These are phyloP conservation scores for Solea senegalensis DNA, from an alignment of 2,113 vertebrate genomes.

Conservation along the genomic window DNA sequence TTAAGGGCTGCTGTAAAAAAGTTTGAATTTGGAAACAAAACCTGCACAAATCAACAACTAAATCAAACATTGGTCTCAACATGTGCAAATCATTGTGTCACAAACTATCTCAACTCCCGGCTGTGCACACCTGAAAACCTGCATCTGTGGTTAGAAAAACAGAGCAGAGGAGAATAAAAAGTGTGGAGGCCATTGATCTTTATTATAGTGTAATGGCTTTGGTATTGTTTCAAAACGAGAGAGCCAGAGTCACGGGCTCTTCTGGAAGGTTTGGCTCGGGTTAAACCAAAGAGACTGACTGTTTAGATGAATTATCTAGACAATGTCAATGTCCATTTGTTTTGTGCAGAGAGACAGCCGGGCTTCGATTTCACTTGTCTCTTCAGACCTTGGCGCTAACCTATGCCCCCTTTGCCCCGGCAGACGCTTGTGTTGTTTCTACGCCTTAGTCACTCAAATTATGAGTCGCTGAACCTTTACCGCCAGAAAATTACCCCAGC, in stretches of 20 bases:
- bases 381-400: conserved; percentile 74
- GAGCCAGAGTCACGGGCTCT: conserved; percentile 54
- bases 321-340: conserved; percentile 81
- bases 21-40: conserved; percentile 23
- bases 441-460: conserved; percentile 82
- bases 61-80: conserved; percentile 51
- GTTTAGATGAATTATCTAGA: conserved; percentile 83
- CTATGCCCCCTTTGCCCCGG: conserved; percentile 66
- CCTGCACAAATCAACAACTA: conserved; percentile 47
- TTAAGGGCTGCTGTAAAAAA: conserved; percentile 21
- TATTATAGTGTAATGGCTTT: conserved; percentile 68
- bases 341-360: conserved; percentile 65
- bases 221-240: conserved; percentile 65
- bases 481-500: conserved; percentile 82
- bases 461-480: conserved; percentile 83
- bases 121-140: conserved; percentile 61
- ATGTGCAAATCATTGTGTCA: conserved; percentile 70
- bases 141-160: conserved; percentile 37
- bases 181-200: conserved; percentile 59
- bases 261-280: conserved; percentile 59
- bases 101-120: conserved; percentile 48
- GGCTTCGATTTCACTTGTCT: conserved; percentile 79
- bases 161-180: conserved; percentile 29
- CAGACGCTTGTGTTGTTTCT: conserved; percentile 77
- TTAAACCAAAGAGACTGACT: conserved; percentile 79